Evolutionary conservation across 2,113 vertebrate species (phyloP), one percentile per base, ranked within the genome.

Genomic region (Tyrannus savana): DNA sequence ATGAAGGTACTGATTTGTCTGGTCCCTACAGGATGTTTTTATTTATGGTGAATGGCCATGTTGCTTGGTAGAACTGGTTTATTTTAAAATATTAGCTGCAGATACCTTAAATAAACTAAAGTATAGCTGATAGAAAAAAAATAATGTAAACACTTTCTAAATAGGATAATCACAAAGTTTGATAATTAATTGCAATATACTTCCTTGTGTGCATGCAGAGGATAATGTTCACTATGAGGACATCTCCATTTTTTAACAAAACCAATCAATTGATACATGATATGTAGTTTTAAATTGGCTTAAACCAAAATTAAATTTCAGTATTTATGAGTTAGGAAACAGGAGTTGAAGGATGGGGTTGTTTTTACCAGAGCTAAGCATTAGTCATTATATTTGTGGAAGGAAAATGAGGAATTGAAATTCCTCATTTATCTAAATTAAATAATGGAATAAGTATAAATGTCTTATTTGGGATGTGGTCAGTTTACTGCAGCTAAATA

Each of bases 1-100:
- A 80, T 63, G n/a, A 87, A 93, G 42, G 72, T 35, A 80, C 84
- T 76, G 74, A 86, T 94, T 82, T 96, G 42, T 75, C 27, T 86
- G 91, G 87, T 90, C 63, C 22, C 79, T 91, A 46, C 44, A 8
- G 64, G 64, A 64, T 91, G 42, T 27, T 90, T 94, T 92, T 93
- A 25, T 88, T 95, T 95, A 59, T 84, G 62, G 47, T 88, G 41
- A 71, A 83, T 86, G 93, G 81, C 28, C 23, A 23, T 33, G 19
- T 78, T 7, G 3, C 58, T 89, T 75, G 46, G 35, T 72, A 81
- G 72, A 93, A 82, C 21, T 63, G 44, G 28, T 87, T 95, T 89
- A 35, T 87, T 92, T 58, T 72, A 58, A 49, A 80, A 27, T 90
- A 68, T 83, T 92, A 63, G 14, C 35, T 85, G 55, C 24, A 84